A percentile compares a stretch with the other conserved stretches of the same genome.
These are phyloP conservation scores for Nomada ferruginata DNA, from an alignment of 2,888 invertebrate genomes.

Conservation along the genomic window DNA sequence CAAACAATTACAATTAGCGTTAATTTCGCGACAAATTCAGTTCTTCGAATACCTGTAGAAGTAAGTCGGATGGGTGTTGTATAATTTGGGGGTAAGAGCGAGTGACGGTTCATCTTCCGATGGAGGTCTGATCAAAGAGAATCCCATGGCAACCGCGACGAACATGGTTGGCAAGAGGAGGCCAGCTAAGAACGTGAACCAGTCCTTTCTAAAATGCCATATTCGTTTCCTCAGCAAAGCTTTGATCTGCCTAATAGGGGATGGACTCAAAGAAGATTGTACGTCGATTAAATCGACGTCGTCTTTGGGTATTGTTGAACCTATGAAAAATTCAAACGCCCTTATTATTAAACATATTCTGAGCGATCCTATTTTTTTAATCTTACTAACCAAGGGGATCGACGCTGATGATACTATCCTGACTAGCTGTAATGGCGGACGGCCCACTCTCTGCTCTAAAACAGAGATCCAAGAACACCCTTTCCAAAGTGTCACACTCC, in stretches of 20 bases:
- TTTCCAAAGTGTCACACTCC: conserved; percentile 88
- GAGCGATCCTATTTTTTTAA: too few species aligned
- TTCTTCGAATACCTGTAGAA: conserved; percentile 80
- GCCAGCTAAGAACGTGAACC: conserved; percentile 86
- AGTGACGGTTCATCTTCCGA: conserved; percentile 87
- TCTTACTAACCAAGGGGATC: conserved; percentile 56
- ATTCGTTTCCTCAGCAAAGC: conserved; percentile 87
- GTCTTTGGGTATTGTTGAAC: conserved; percentile 63
- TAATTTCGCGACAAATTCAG: neutral
- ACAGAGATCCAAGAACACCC: conserved; percentile 87
- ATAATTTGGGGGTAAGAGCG: conserved; percentile 85
- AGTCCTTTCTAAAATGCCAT: conserved; percentile 87
- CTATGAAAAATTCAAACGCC: conserved; percentile 39
- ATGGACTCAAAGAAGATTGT: conserved; percentile 70
- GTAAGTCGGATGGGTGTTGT: conserved; percentile 84
- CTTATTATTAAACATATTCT: neutral
- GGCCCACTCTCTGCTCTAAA: conserved; percentile 82
- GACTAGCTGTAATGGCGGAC: conserved; percentile 56
- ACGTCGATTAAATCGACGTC: conserved; percentile 69
- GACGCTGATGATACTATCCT: conserved; percentile 66
- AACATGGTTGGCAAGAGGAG: conserved; percentile 87
- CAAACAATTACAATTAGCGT: neutral
- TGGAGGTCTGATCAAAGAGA: conserved; percentile 88
- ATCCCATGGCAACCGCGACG: conserved; percentile 89
- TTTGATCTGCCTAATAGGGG: conserved; percentile 74